Base-by-base conservation (phyloP, 2,797 vertebrate species). In the Enteromius thamalakanensis region DNA sequence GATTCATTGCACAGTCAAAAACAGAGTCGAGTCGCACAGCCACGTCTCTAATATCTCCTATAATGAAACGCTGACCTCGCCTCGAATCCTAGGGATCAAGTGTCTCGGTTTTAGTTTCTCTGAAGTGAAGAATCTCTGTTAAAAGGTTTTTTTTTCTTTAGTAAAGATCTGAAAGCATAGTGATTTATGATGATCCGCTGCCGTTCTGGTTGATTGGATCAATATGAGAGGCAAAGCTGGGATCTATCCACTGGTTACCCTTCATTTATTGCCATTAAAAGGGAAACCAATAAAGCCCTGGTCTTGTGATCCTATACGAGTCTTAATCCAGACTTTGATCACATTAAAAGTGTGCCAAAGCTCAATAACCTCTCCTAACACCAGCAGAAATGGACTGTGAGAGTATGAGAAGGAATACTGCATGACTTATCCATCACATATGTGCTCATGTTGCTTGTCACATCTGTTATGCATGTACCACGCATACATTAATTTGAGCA, bases 61-160 rank as follows among this genome's bases (percentile, higher is more conserved):
- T 80, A 45, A 60, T 81, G 74, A 82, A 82, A 81, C 32, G 4
- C 74, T 80, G 40, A 76, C 42, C 71, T 60, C 14, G n/a, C 51
- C 34, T 51, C 23, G 9, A 60, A 65, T 78, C 42, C 71, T 26
- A 19, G 55, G 51, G 74, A 71, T 81, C 65, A 65, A 55, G 70
- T 62, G 49, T 75, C 47, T 75, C 1, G 1, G 9, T 37, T 60
- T 26, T n/a, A 55, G 21, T 64, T 34, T 49, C 53, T 78, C 42
- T 47, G 6, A 78, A 45, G 58, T 40, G 5, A 62, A 62, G n/a
- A 62, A 45, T 29, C 51, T 40, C 37, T 62, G 55, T 11, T 76
- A 11, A 62, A 45, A 4, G 11, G 3, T 37, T 60, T 26, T 60
- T n/a, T 58, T 55, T 74, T 74, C 5, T 34, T 21, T 32, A 49